Evolutionary conservation across 2,113 vertebrate species (phyloP).

Genomic region (Arvicanthis niloticus): DNA sequence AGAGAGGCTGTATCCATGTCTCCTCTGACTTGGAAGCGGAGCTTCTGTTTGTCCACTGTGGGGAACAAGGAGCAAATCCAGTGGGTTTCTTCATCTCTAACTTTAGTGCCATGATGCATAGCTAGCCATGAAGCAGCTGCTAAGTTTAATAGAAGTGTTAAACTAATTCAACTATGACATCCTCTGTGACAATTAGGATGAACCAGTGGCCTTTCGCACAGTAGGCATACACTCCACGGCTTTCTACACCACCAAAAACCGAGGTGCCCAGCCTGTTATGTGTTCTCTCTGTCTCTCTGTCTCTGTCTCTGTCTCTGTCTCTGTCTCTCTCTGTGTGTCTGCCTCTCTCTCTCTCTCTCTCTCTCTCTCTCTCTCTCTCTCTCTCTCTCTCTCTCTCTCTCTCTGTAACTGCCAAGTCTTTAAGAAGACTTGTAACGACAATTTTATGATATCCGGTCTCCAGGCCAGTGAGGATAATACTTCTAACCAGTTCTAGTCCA

Average conservation of each 20-base stretch:
- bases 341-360: too few relatives aligned
- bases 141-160: not conserved
- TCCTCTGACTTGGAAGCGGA: not conserved
- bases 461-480: not conserved
- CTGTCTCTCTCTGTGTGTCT: too few relatives aligned
- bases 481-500: not conserved
- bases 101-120: not conserved
- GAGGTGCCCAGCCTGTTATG: not conserved
- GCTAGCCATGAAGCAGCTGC: not conserved
- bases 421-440: not conserved
- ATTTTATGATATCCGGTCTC: not conserved
- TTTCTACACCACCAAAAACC: not conserved
- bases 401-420: not conserved
- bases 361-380: too few relatives aligned
- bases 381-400: not conserved
- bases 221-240: not conserved
- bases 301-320: not conserved
- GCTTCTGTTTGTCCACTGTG: not conserved
- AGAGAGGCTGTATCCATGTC: not conserved
- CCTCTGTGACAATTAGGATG: not conserved
- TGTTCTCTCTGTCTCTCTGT: not conserved
- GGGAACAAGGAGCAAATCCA: not conserved
- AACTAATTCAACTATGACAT: not conserved
- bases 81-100: not conserved
- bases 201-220: not conserved